Evolutionary conservation across 2,113 vertebrate species (phyloP).

Genomic region (Pandion haliaetus): DNA sequence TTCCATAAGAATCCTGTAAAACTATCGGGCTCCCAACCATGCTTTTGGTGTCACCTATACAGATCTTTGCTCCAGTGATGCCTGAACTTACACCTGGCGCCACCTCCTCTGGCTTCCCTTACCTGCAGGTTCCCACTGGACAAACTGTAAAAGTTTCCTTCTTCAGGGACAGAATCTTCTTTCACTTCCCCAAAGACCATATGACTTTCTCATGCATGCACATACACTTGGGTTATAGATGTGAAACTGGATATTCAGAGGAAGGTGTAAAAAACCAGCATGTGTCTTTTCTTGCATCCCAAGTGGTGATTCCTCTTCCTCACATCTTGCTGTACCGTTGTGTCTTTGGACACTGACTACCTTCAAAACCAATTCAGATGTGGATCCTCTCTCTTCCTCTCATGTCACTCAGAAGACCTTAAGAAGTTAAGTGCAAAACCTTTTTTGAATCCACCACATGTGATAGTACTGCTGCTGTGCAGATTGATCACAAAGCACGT

Average conservation of each 20-base stretch:
- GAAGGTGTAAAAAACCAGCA: neutral
- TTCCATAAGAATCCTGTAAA: neutral
- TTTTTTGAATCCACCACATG: neutral
- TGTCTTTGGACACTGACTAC: neutral
- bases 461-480: neutral
- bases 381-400: neutral
- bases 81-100: neutral
- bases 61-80: neutral
- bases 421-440: neutral
- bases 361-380: neutral
- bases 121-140: neutral
- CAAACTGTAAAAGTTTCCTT: neutral
- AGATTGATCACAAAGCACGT: neutral
- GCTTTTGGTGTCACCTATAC: neutral
- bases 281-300: neutral
- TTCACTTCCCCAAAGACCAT: neutral
- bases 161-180: neutral
- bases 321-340: neutral
- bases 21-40: fast-evolving
- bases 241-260: neutral
- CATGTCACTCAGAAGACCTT: neutral
- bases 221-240: neutral
- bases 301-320: neutral
- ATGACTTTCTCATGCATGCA: neutral
- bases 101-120: neutral